Evolutionary conservation across 2,888 invertebrate species (phyloP).

Genomic region (Drosophila infuscata): DNA sequence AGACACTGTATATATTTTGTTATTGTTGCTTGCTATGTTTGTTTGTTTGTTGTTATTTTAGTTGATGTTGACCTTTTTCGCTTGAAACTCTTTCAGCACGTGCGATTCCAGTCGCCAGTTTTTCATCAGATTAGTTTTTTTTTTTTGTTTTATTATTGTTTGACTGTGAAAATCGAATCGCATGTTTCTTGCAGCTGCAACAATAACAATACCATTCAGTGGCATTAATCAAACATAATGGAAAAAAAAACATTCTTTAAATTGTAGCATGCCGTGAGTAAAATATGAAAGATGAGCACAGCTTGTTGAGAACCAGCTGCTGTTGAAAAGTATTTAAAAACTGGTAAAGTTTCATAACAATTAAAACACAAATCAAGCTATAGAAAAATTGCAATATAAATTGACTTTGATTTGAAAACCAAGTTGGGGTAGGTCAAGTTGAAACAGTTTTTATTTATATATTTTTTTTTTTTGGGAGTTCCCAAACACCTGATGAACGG

Average conservation of each 20-base stretch:
- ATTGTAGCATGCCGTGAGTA: conserved; percentile 29
- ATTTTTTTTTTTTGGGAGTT: not conserved
- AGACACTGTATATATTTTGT: not conserved
- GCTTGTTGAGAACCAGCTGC: not conserved
- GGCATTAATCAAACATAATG: conserved; percentile 49
- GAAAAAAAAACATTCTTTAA: conserved; percentile 46
- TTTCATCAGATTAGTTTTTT: conserved; percentile 26
- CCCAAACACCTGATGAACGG: not conserved
- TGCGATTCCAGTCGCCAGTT: conserved; percentile 54
- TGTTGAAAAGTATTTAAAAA: no score
- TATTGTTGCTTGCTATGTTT: conserved; percentile 5
- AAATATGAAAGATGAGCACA: conserved; percentile 2
- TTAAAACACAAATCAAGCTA: no score
- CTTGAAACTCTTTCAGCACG: conserved; percentile 57
- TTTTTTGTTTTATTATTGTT: conserved; percentile 17
- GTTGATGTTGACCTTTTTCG: conserved; percentile 50
- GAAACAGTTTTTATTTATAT: no score
- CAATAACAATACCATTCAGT: conserved; percentile 36
- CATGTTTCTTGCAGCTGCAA: conserved; percentile 55
- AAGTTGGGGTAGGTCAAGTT: no score
- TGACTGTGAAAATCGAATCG: conserved; percentile 34
- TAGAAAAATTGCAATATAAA: no score
- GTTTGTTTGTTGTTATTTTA: conserved; percentile 23
- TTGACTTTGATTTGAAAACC: no score
- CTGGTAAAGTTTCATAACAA: no score